phyloP scores from a whole-genome alignment of 2,797 vertebrate genomes.

The Rhinoraja longicauda region DNA sequence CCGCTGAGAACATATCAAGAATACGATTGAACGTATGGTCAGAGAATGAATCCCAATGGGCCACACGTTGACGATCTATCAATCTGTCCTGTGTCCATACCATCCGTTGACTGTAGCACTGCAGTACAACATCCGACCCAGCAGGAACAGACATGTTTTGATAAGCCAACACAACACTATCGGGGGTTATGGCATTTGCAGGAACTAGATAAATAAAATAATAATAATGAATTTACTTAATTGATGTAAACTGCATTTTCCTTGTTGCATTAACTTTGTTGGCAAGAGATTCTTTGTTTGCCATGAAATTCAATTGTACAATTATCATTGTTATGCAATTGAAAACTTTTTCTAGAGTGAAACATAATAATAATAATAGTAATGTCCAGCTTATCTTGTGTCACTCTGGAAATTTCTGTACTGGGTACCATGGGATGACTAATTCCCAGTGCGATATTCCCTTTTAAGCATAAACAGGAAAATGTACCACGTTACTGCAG shows the following conservation, averaged over 20 bases:
- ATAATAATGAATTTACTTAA: constrained; percentile 9
- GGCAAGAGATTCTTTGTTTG: neutral
- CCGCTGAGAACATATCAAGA: constrained; percentile 86
- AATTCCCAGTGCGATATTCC: too few relatives aligned
- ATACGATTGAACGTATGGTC: constrained; percentile 67
- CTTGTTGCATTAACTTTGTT: neutral
- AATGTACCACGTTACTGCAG: too few relatives aligned
- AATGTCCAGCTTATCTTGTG: too few relatives aligned
- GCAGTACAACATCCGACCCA: constrained; percentile 64
- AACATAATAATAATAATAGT: too few relatives aligned
- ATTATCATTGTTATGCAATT: too few relatives aligned
- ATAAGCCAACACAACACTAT: constrained; percentile 69
- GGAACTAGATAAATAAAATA: constrained; percentile 45
- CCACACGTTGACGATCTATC: constrained; percentile 83
- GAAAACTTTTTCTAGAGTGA: too few relatives aligned
- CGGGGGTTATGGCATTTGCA: constrained; percentile 53
- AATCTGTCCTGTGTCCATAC: constrained; percentile 83
- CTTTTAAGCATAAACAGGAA: too few relatives aligned
- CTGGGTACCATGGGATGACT: too few relatives aligned
- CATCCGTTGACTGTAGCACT: constrained; percentile 81
- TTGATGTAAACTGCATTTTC: neutral
- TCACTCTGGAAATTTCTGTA: too few relatives aligned
- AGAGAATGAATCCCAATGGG: constrained; percentile 82
- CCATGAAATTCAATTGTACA: too few relatives aligned
- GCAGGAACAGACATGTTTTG: constrained; percentile 63